These are phyloP conservation scores for Acanthacorydalis orientalis DNA, from an alignment of 2,888 invertebrate genomes.

Conservation along the genomic window DNA sequence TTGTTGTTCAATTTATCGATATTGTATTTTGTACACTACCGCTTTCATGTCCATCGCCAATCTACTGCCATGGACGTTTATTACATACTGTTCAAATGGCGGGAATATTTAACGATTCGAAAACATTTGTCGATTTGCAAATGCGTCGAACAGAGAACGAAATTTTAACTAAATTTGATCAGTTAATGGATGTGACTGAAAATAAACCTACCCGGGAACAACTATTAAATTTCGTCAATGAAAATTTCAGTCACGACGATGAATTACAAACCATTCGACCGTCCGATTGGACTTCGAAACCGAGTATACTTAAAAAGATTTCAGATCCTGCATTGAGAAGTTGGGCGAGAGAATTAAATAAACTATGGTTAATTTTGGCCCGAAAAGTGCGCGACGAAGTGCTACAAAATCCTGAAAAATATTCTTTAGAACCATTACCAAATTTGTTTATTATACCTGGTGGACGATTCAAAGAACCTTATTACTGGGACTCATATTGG, in stretches of 20 bases:
- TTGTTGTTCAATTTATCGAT: no score
- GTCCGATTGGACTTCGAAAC: constrained; percentile 37
- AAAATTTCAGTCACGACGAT: constrained; percentile 37
- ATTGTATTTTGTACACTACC: no score
- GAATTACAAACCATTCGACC: constrained; percentile 45
- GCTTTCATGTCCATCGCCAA: constrained; percentile 32
- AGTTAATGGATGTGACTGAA: constrained; percentile 32
- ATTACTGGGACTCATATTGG: constrained; percentile 86
- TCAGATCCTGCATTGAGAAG: constrained; percentile 34
- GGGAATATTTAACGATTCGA: constrained; percentile 54
- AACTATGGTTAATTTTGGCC: constrained; percentile 44
- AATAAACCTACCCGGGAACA: constrained; percentile 30
- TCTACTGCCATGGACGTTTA: constrained; percentile 60
- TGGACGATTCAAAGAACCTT: constrained; percentile 55
- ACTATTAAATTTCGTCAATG: constrained; percentile 33
- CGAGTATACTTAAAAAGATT: constrained; percentile 40
- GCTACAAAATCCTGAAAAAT: constrained; percentile 24
- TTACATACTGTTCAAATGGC: constrained; percentile 55
- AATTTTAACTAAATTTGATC: constrained; percentile 37
- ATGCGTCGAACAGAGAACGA: constrained; percentile 39
- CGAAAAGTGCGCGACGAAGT: constrained; percentile 42
- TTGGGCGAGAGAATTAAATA: constrained; percentile 44
- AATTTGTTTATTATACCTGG: constrained; percentile 50
- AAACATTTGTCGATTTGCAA: constrained; percentile 68
- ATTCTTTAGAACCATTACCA: constrained; percentile 26